phyloP scores from a whole-genome alignment of 2,113 vertebrate genomes.

The Strix aluco region DNA sequence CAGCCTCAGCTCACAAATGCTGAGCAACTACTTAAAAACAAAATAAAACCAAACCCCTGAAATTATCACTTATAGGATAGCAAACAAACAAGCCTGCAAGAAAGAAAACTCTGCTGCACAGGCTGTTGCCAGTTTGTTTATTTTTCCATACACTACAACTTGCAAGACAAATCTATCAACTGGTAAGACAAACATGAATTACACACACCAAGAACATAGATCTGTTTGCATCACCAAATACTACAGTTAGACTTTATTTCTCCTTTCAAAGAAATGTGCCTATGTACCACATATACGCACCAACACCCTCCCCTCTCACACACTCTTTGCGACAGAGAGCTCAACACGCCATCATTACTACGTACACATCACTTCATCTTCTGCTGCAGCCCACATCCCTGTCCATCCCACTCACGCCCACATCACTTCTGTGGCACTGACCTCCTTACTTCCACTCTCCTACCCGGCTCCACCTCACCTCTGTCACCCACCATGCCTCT shows the following conservation, averaged over 20 bases:
- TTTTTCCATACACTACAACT: background rate
- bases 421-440: background rate
- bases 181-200: background rate
- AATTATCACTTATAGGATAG: background rate
- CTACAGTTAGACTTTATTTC: background rate
- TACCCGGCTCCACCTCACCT: background rate
- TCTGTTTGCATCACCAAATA: background rate
- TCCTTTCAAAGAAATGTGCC: background rate
- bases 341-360: fast-evolving
- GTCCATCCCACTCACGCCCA: fast-evolving
- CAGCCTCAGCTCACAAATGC: background rate
- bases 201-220: background rate
- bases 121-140: background rate
- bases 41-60: background rate
- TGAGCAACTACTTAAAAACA: background rate
- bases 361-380: fast-evolving
- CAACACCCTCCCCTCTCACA: background rate
- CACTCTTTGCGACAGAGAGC: background rate
- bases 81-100: background rate
- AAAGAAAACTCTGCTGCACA: background rate
- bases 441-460: background rate
- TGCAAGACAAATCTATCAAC: background rate
- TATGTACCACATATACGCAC: background rate
- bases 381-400: fast-evolving
- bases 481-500: background rate